Base-by-base conservation (phyloP, 64 coral and sea anemone genomes). In the Pachyseris speciosa region DNA sequence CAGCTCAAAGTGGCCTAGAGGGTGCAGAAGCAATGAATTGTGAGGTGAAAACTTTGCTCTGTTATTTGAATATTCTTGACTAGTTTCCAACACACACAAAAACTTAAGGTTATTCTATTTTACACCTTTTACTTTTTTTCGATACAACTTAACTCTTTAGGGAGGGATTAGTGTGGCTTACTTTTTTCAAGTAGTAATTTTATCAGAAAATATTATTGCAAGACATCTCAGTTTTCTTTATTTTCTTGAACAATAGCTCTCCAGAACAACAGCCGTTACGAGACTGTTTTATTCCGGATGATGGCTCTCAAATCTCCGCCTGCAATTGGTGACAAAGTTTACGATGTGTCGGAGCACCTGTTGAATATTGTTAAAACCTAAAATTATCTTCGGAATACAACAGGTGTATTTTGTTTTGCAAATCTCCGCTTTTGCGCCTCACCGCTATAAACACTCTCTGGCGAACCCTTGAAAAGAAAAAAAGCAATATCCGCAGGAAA, bases 241-340 rank as follows among this genome's bases (percentile, higher is more conserved):
- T 39, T 72, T 39, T 38, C 15, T 52, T 33, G 15, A 79, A 57
- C 45, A 57, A 57, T 16, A 20, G 30, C 5, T 57, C 30, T 58
- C 58, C 11, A 20, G 20, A 50, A 79, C 75, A 79, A 79, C n/a
- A 57, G 48, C 6, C 16, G 2, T 67, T 16, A 36, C 28, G 22
- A 57, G 17, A 17, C 22, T 77, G 50, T 57, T 79, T 79, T 58
- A 9, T 79, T 51, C 8, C 28, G 75, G n/a, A 79, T 57, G 75
- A 57, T 53, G 36, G 9, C 47, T 55, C 22, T n/a, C 48, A 57
- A 19, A 3, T 51, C 36, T 20, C 4, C 69, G 36, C 33, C 0
- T 20, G n/a, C n/a, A n/a, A n/a, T n/a, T n/a, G n/a, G n/a, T n/a
- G n/a, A n/a, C n/a, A n/a, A n/a, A n/a, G n/a, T n/a, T n/a, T n/a